These are phyloP conservation scores for Charadrius vociferus DNA, from an alignment of 2,113 vertebrate species.

Conservation along the genomic window DNA sequence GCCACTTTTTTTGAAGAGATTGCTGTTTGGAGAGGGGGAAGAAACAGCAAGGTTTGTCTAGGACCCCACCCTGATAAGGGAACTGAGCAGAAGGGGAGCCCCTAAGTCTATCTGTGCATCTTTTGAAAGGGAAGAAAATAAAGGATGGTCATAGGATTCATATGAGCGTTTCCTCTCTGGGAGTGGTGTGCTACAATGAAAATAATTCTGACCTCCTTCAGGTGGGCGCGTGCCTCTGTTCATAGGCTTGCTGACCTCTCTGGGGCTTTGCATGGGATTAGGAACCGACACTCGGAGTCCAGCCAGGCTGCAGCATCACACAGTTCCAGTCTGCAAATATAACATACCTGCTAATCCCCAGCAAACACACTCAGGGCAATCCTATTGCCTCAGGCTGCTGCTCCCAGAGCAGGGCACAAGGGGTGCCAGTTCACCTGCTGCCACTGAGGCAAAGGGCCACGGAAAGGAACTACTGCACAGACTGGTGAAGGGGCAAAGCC, in stretches of 20 bases:
- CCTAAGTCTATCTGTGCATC: background rate
- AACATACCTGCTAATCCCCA: slow-evolving; percentile 12
- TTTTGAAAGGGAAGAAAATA: background rate
- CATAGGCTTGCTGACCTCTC: background rate
- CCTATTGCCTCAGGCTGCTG: background rate
- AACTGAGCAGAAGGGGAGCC: background rate
- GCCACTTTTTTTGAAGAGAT: background rate
- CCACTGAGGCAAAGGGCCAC: background rate
- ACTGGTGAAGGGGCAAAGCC: background rate
- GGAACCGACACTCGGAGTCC: background rate
- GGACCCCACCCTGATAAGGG: background rate
- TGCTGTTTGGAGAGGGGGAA: background rate
- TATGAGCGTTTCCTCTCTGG: background rate
- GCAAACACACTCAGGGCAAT: background rate
- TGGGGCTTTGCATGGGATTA: background rate
- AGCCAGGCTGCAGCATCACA: background rate
- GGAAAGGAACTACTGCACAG: background rate
- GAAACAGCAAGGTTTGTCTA: background rate
- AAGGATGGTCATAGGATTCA: background rate
- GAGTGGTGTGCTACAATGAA: background rate
- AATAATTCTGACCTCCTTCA: background rate
- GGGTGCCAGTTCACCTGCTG: background rate
- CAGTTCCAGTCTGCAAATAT: slow-evolving; percentile 7
- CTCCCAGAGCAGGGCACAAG: background rate
- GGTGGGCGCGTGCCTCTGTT: background rate